Evolutionary conservation across 2,888 invertebrate species (phyloP).

Genomic region (Latrodectus hesperus): DNA sequence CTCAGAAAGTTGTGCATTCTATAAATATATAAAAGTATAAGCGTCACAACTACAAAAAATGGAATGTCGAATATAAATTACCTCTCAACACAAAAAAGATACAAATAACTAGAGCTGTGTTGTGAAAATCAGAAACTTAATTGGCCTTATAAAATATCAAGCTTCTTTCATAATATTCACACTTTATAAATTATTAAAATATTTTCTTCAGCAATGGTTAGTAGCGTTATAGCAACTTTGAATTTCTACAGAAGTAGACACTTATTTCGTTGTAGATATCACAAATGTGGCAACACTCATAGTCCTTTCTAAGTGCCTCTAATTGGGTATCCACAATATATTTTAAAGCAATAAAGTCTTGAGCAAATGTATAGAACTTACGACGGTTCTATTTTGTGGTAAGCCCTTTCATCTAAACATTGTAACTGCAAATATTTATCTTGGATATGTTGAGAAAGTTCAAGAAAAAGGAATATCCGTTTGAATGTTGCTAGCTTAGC

Average conservation of each 20-base stretch:
- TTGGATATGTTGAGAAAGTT: background rate
- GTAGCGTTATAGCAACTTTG: background rate
- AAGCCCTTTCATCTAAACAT: background rate
- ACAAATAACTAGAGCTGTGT: background rate
- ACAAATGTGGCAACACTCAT: background rate
- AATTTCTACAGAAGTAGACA: background rate
- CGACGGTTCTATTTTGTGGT: background rate
- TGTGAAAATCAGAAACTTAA: too few relatives aligned
- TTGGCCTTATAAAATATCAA: too few relatives aligned
- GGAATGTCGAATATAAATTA: slow-evolving; percentile 21
- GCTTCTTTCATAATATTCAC: background rate
- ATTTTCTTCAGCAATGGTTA: background rate
- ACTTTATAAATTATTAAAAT: background rate
- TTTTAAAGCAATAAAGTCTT: background rate
- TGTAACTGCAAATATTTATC: background rate
- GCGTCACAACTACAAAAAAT: slow-evolving; percentile 7
- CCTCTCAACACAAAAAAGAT: background rate
- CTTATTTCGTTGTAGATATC: background rate
- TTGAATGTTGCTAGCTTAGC: background rate
- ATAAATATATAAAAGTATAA: too few relatives aligned
- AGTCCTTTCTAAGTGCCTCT: background rate
- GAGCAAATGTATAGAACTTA: background rate
- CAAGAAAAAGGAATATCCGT: background rate
- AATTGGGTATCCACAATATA: background rate
- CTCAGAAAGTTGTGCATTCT: too few relatives aligned